Conservation (phyloP, 2,888 invertebrate genomes). For the Lasiommata megera region DNA sequence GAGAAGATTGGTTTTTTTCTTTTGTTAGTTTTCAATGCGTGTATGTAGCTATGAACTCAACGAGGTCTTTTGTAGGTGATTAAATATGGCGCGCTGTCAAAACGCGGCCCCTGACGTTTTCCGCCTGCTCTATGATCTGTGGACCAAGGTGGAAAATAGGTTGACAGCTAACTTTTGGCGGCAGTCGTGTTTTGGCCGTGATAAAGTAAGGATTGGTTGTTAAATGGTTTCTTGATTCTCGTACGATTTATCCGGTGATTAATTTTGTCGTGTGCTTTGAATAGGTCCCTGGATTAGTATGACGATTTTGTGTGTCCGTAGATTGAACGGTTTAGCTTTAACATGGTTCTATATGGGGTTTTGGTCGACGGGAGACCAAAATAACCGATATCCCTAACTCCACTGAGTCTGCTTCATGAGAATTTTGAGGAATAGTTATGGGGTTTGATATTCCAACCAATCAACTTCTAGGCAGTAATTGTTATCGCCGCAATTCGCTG, state of each 20-base stretch:
- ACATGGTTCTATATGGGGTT: background rate
- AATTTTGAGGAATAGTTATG: no score
- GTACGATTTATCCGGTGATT: slow-evolving; percentile 69
- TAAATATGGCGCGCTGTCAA: slow-evolving; percentile 60
- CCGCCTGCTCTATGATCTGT: slow-evolving; percentile 25
- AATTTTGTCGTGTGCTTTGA: slow-evolving; percentile 45
- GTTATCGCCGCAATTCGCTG: no score
- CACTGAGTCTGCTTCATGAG: no score
- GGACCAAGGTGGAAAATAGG: slow-evolving; percentile 33
- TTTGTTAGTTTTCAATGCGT: slow-evolving; percentile 79
- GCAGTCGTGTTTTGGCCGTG: slow-evolving; percentile 35
- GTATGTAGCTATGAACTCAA: slow-evolving; percentile 63
- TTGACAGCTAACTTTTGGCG: slow-evolving; percentile 32
- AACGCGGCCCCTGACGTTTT: slow-evolving; percentile 24
- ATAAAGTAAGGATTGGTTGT: slow-evolving; percentile 72
- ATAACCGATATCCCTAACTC: no score
- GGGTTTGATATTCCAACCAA: no score
- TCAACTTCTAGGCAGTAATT: no score
- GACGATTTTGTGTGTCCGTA: background rate
- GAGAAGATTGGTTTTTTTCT: slow-evolving; percentile 79
- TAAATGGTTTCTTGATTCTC: slow-evolving; percentile 76
- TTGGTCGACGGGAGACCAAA: no score
- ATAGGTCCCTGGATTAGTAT: slow-evolving; percentile 8
- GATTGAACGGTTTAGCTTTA: slow-evolving; percentile 1
- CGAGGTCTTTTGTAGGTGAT: slow-evolving; percentile 75